phyloP scores from a whole-genome alignment of 2,888 invertebrate genomes.

The Taphrorychus bicolor region DNA sequence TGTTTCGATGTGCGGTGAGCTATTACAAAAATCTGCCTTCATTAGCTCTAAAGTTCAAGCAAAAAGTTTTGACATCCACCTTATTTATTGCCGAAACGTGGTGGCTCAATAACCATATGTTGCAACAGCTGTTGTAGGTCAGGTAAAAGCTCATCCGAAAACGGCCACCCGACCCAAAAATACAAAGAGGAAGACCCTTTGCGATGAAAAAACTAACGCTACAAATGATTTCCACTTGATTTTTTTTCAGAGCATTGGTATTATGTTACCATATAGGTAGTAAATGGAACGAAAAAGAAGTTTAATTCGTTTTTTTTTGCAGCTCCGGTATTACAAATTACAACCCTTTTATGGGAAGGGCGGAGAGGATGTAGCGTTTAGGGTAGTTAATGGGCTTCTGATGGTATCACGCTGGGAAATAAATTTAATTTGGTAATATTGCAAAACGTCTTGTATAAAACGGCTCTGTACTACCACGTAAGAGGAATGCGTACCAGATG shows the following conservation, averaged over 20 bases:
- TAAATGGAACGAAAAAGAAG: conserved; percentile 30
- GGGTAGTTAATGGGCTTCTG: conserved; percentile 20
- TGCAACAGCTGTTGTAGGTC: conserved; percentile 30
- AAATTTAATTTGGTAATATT: conserved; percentile 3
- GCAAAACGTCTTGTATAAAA: background rate
- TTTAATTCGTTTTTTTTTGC: conserved; percentile 24
- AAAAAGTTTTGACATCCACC: conserved; percentile 33
- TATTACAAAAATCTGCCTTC: conserved; percentile 31
- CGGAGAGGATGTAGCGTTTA: conserved; percentile 16
- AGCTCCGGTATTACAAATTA: conserved; percentile 13
- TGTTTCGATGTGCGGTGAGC: conserved; percentile 16
- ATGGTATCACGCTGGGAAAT: conserved; percentile 13
- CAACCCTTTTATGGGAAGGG: conserved; percentile 17
- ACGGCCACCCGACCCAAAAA: conserved; percentile 3
- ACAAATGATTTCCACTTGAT: conserved; percentile 41
- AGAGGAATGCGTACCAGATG: conserved; percentile 8
- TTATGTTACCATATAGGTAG: conserved; percentile 25
- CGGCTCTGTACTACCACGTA: background rate
- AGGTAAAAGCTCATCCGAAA: conserved; percentile 31
- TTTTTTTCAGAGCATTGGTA: conserved; percentile 20
- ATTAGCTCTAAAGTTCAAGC: conserved; percentile 23
- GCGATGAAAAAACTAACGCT: conserved; percentile 22
- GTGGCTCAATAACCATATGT: conserved; percentile 31
- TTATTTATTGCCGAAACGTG: conserved; percentile 35
- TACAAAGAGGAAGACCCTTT: conserved; percentile 30